These are phyloP conservation scores for Plecotus auritus DNA, from an alignment of 2,113 vertebrate genomes.

Conservation along the genomic window DNA sequence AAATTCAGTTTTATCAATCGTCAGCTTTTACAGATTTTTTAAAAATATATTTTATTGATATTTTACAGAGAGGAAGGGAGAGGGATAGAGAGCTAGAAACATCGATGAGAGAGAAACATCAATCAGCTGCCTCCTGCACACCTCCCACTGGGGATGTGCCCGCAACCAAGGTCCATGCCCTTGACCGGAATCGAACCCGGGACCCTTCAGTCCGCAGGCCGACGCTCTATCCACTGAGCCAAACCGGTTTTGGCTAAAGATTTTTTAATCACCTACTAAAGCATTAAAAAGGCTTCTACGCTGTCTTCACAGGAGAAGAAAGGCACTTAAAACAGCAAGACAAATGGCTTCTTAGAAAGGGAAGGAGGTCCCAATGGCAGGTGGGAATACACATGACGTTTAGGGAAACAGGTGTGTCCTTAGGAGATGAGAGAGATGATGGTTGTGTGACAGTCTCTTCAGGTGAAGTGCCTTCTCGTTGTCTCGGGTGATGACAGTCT, in stretches of 20 bases:
- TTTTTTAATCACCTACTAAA: neutral
- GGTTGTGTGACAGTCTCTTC: neutral
- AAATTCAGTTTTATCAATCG: neutral
- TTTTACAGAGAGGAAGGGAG: too few species aligned
- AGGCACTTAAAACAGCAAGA: neutral
- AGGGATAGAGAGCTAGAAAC: too few species aligned
- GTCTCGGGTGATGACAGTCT: neutral
- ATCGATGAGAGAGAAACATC: too few species aligned
- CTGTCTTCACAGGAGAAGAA: neutral
- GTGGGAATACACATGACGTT: neutral
- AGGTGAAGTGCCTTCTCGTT: neutral
- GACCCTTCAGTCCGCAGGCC: too few species aligned
- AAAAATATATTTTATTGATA: too few species aligned
- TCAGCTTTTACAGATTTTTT: neutral
- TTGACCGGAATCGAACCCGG: too few species aligned
- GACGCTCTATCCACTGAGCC: too few species aligned
- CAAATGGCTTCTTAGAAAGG: neutral
- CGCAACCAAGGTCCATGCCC: too few species aligned
- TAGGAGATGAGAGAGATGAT: fast-evolving
- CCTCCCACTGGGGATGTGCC: too few species aligned
- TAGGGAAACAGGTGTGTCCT: neutral
- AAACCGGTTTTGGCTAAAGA: too few species aligned
- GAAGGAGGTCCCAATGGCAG: neutral
- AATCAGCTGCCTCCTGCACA: too few species aligned
- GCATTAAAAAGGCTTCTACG: neutral